Conservation (phyloP, 2,888 invertebrate species). For the Rhopalosiphum nymphaeae region DNA sequence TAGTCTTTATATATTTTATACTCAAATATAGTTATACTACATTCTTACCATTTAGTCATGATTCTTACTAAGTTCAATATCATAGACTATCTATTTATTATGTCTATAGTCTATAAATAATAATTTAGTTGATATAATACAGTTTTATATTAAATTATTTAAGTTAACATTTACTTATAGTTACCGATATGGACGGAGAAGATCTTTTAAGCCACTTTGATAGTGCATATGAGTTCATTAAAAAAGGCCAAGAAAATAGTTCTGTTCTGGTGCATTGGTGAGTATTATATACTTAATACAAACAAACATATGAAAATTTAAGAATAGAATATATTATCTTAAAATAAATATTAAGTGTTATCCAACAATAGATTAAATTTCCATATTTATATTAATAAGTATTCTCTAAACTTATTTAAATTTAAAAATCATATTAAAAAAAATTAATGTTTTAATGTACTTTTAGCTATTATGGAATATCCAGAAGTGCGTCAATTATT, state of each 20-base stretch:
- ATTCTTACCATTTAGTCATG: not conserved
- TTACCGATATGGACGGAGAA: conserved; percentile 87
- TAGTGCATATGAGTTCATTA: conserved; percentile 83
- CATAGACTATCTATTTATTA: not conserved
- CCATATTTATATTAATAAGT: not conserved
- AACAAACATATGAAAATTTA: not conserved
- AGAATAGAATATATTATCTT: not conserved
- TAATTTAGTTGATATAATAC: conserved; percentile 20
- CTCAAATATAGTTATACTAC: not conserved
- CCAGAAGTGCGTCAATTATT: conserved; percentile 88
- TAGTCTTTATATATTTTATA: not conserved
- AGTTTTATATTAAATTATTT: conserved; percentile 55
- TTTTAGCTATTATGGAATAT: conserved; percentile 87
- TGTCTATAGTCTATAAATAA: not conserved
- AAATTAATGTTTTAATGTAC: conserved; percentile 39
- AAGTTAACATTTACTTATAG: conserved; percentile 71
- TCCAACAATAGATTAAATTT: not conserved
- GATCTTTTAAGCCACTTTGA: conserved; percentile 86
- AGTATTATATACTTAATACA: conserved; percentile 67
- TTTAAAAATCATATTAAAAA: too few relatives aligned
- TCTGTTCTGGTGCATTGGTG: conserved; percentile 90
- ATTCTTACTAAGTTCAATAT: not conserved
- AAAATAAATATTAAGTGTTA: not conserved
- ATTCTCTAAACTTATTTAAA: not conserved
- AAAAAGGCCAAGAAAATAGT: conserved; percentile 77